Conservation (phyloP, 1,140 invertebrate genomes). For the Dendrolimus punctatus region DNA sequence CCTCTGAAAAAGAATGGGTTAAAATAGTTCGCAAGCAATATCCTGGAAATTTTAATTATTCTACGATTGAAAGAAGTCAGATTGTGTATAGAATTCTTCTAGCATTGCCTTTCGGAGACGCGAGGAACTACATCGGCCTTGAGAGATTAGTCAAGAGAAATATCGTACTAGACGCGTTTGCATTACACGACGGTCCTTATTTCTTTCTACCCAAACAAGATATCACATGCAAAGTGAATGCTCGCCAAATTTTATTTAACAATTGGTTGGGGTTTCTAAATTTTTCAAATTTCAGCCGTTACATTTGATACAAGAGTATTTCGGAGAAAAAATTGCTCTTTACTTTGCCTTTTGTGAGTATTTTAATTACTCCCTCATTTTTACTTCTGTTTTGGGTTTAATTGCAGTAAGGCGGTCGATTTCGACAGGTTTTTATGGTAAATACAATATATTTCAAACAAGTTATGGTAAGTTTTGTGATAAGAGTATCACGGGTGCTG, state of each 20-base stretch:
- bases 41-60: constrained; percentile 15
- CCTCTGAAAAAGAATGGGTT: constrained; percentile 16
- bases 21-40: constrained; percentile 18
- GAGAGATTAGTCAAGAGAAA: constrained; percentile 10
- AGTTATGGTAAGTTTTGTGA: too few species aligned
- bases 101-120: constrained; percentile 12
- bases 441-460: too few species aligned
- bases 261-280: constrained; percentile 13
- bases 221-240: constrained; percentile 8
- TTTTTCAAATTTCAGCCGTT: constrained; percentile 15
- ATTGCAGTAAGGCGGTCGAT: too few species aligned
- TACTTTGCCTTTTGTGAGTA: constrained; percentile 14
- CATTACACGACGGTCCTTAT: constrained; percentile 22
- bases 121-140: constrained; percentile 15
- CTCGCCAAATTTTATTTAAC: constrained; percentile 16
- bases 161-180: constrained; percentile 18
- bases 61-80: constrained; percentile 19
- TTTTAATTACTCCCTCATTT: constrained; percentile 8
- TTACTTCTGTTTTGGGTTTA: constrained; percentile 4
- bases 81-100: constrained; percentile 22
- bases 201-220: constrained; percentile 14
- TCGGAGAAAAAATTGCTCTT: constrained; percentile 17
- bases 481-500: background rate
- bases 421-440: too few species aligned
- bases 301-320: constrained; percentile 18